Evolutionary conservation across 2,888 invertebrate species (phyloP).

Genomic region (Cerceris ruficornis): DNA sequence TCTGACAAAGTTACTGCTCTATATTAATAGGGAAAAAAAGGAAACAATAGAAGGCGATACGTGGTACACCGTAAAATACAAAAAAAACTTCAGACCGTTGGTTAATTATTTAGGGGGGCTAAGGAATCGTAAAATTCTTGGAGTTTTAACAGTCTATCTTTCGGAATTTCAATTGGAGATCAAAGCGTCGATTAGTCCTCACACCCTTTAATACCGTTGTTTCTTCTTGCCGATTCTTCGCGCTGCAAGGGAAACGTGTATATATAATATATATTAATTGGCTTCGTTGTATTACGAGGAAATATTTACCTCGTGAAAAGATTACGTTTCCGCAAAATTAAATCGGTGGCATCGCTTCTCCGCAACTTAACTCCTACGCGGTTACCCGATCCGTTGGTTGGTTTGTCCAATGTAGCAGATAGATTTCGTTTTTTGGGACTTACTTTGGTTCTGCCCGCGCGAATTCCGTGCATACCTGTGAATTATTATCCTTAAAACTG

Average conservation of each 20-base stretch:
- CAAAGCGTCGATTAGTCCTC: slow-evolving; percentile 88
- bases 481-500: too few species aligned
- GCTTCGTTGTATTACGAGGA: slow-evolving; percentile 3
- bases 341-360: neutral
- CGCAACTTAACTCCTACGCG: neutral
- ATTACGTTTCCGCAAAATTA: neutral
- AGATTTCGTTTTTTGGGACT: too few species aligned
- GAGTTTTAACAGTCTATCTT: slow-evolving; percentile 75
- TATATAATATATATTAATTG: neutral
- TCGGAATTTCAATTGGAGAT: slow-evolving; percentile 87
- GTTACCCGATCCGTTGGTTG: too few species aligned
- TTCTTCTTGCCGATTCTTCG: slow-evolving; percentile 73
- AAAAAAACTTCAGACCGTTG: neutral
- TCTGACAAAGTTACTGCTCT: too few species aligned
- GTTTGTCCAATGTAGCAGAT: too few species aligned
- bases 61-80: neutral
- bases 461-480: too few species aligned
- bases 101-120: too few species aligned
- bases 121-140: neutral
- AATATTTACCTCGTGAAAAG: slow-evolving; percentile 2
- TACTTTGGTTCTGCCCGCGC: too few species aligned
- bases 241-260: slow-evolving; percentile 29
- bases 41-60: too few species aligned
- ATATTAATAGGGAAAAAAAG: too few species aligned
- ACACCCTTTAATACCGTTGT: slow-evolving; percentile 85